phyloP scores from a whole-genome alignment of 2,888 invertebrate genomes.

The Lucinisca nassula region DNA sequence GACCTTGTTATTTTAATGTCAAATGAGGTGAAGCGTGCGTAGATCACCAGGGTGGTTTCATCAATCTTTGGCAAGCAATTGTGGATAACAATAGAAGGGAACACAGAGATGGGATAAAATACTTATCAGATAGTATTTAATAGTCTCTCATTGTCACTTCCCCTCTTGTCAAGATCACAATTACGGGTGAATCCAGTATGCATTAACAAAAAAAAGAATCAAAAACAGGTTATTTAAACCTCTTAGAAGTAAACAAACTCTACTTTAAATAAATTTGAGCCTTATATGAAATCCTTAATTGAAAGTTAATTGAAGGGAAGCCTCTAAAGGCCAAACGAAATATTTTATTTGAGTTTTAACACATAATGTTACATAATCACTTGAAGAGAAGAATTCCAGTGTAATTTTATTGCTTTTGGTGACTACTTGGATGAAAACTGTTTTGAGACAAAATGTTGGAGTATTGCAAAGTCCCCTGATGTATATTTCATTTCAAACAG shows the following conservation, averaged over 20 bases:
- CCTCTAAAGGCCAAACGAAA: too few relatives aligned
- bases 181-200: background rate
- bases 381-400: too few relatives aligned
- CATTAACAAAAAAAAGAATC: background rate
- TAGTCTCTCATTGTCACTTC: background rate
- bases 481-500: too few relatives aligned
- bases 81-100: too few relatives aligned
- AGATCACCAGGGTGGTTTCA: background rate
- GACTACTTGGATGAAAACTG: too few relatives aligned
- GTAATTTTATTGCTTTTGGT: too few relatives aligned
- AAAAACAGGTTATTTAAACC: background rate
- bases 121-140: constrained; percentile 10
- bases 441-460: too few relatives aligned
- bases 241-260: background rate
- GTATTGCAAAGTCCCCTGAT: too few relatives aligned
- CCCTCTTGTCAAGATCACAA: background rate
- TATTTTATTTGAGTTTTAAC: too few relatives aligned
- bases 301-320: too few relatives aligned
- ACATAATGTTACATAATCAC: too few relatives aligned
- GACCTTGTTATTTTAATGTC: background rate
- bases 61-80: too few relatives aligned
- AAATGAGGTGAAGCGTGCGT: background rate
- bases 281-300: background rate
- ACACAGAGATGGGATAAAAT: constrained; percentile 1
- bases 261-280: background rate